Conservation (phyloP, 2,888 invertebrate genomes). For the Helicoverpa assulta region DNA sequence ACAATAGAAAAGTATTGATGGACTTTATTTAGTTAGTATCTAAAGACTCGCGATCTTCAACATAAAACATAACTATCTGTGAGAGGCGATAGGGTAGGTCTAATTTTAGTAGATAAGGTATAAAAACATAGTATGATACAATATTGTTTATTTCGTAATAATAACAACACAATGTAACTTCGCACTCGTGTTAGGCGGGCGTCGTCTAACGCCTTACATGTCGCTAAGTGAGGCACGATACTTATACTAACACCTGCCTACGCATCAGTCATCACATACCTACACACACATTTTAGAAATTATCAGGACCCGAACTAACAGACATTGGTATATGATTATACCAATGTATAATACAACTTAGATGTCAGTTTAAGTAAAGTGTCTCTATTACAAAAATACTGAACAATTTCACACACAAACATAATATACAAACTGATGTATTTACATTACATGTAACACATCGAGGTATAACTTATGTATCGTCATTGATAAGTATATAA, state of each 20-base stretch:
- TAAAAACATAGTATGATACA: slow-evolving; percentile 37
- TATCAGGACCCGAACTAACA: too few relatives aligned
- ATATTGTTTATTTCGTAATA: slow-evolving; percentile 55
- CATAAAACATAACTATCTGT: neutral
- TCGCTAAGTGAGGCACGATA: slow-evolving; percentile 27
- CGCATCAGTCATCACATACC: neutral
- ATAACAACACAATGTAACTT: slow-evolving; percentile 59
- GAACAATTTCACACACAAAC: slow-evolving; percentile 52
- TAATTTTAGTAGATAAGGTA: too few relatives aligned
- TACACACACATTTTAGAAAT: neutral
- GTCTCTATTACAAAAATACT: slow-evolving; percentile 59
- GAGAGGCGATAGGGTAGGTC: slow-evolving; percentile 10
- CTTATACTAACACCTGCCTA: slow-evolving; percentile 38
- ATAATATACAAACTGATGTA: slow-evolving; percentile 43
- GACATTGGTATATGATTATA: too few relatives aligned
- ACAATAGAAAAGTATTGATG: too few relatives aligned
- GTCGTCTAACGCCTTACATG: slow-evolving; percentile 10
- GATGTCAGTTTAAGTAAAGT: slow-evolving; percentile 4
- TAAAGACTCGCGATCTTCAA: too few relatives aligned
- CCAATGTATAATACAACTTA: neutral
- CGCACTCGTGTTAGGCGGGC: slow-evolving; percentile 6
- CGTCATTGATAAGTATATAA: slow-evolving; percentile 43
- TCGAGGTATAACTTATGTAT: slow-evolving; percentile 20
- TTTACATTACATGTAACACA: slow-evolving; percentile 56
- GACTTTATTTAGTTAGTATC: too few relatives aligned